A percentile compares a stretch with the other conserved stretches of the same genome.
Evolutionary conservation across 2,113 vertebrate species (phyloP).

Genomic region (Pimephales promelas): DNA sequence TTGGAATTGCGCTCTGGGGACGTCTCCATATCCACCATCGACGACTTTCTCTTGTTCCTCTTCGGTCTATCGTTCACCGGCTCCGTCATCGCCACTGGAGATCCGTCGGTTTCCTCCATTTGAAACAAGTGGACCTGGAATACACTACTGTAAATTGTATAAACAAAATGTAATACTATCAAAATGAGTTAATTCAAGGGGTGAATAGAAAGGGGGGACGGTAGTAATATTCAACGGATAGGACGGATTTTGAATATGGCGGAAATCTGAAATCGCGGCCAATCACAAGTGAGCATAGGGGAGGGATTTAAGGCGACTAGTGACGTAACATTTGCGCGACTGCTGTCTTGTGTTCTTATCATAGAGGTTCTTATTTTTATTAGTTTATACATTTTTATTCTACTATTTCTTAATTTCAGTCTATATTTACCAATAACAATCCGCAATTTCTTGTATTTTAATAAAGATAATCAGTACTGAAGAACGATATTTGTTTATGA

Average conservation of each 20-base stretch:
- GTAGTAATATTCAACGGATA: slow-evolving; percentile 30
- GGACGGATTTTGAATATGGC: slow-evolving; percentile 72
- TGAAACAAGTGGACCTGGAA: background rate
- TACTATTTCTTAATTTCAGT: background rate
- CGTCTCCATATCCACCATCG: slow-evolving; percentile 50
- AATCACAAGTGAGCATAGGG: slow-evolving; percentile 59
- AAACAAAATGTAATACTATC: background rate
- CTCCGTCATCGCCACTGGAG: slow-evolving; percentile 11
- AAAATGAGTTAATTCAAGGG: background rate
- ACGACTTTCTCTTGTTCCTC: slow-evolving; percentile 58
- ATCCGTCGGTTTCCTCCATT: slow-evolving; percentile 63
- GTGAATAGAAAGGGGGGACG: slow-evolving; percentile 29
- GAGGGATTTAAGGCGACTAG: slow-evolving; percentile 34
- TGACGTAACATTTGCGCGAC: background rate
- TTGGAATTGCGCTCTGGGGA: slow-evolving; percentile 49
- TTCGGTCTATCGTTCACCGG: slow-evolving; percentile 27
- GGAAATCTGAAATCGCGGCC: slow-evolving; percentile 64
- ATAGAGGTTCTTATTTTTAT: background rate
- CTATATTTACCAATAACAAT: background rate
- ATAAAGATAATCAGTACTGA: background rate
- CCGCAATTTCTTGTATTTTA: background rate
- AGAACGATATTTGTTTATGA: background rate
- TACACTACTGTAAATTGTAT: background rate
- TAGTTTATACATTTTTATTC: background rate
- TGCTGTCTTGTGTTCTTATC: background rate